Evolutionary conservation across 2,888 invertebrate species (phyloP).

Genomic region (Pachycephus smyrnensis): DNA sequence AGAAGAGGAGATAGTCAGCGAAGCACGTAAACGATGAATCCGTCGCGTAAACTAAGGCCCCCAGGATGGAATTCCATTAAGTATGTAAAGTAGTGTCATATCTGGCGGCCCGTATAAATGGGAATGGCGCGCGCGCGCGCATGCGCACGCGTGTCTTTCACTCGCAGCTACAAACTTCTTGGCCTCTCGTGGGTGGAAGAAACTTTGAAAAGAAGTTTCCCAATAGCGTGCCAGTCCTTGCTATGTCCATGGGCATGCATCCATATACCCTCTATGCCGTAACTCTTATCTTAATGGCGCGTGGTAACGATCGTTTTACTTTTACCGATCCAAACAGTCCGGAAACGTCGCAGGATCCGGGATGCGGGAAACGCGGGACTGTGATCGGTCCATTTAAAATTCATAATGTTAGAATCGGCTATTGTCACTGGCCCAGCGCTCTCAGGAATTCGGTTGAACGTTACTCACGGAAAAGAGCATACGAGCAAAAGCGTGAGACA

Average conservation of each 20-base stretch:
- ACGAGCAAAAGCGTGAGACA: too few relatives aligned
- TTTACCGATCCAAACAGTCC: too few relatives aligned
- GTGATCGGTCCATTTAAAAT: too few relatives aligned
- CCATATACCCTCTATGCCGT: background rate
- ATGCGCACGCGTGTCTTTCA: slow-evolving; percentile 43
- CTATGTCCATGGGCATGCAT: too few relatives aligned
- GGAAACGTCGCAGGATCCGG: too few relatives aligned
- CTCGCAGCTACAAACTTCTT: slow-evolving; percentile 33
- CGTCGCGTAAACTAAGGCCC: slow-evolving; percentile 18
- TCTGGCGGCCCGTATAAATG: slow-evolving; percentile 31
- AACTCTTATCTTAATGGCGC: background rate
- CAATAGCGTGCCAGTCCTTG: slow-evolving; percentile 35
- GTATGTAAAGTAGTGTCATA: slow-evolving; percentile 45
- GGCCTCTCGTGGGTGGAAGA: slow-evolving; percentile 49
- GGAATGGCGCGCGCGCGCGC: slow-evolving; percentile 27
- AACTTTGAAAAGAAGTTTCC: slow-evolving; percentile 44
- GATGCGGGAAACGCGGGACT: too few relatives aligned
- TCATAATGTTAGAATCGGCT: too few relatives aligned
- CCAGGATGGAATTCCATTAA: slow-evolving; percentile 45
- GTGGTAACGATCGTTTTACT: too few relatives aligned
- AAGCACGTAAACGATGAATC: slow-evolving; percentile 6
- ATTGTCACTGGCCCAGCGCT: too few relatives aligned
- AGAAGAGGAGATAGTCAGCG: background rate
- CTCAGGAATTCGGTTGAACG: too few relatives aligned
- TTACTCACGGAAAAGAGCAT: too few relatives aligned